phyloP scores from a whole-genome alignment of 2,797 vertebrate genomes.

The Myripristis jacobus region DNA sequence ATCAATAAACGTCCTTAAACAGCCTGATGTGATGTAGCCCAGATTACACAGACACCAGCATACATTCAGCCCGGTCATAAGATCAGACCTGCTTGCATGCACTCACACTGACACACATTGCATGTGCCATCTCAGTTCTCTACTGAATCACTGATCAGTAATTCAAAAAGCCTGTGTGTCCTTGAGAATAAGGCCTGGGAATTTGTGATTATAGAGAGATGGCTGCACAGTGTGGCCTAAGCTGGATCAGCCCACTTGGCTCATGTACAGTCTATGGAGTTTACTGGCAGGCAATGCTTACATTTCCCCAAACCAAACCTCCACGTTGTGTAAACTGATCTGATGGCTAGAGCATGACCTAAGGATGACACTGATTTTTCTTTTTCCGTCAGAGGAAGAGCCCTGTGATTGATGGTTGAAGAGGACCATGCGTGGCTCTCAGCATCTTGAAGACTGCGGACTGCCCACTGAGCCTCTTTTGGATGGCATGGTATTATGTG shows the following conservation, averaged over 20 bases:
- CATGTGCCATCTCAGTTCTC: constrained; percentile 31
- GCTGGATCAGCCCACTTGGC: constrained; percentile 63
- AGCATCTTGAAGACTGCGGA: constrained; percentile 57
- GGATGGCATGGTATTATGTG: constrained; percentile 71
- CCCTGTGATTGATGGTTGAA: constrained; percentile 59
- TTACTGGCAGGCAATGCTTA: constrained; percentile 44
- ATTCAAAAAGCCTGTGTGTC: constrained; percentile 49
- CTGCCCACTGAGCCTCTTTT: constrained; percentile 65
- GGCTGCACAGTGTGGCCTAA: constrained; percentile 53
- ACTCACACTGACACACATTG: constrained; percentile 14
- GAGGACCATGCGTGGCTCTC: constrained; percentile 53
- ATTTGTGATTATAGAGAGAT: constrained; percentile 52
- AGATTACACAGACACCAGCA: constrained; percentile 56
- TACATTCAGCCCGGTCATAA: constrained; percentile 28
- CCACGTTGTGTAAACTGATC: constrained; percentile 17
- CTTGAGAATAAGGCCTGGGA: constrained; percentile 56
- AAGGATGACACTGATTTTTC: constrained; percentile 38
- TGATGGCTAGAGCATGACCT: constrained; percentile 40
- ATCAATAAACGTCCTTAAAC: constrained; percentile 70
- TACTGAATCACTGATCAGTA: constrained; percentile 46
- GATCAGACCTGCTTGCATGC: constrained; percentile 10
- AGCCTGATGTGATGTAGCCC: constrained; percentile 66
- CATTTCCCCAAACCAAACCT: constrained; percentile 53
- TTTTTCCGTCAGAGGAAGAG: constrained; percentile 31
- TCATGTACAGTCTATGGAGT: constrained; percentile 44